Evolutionary conservation across 2,888 invertebrate species (phyloP).

Genomic region (Lottia scabra): DNA sequence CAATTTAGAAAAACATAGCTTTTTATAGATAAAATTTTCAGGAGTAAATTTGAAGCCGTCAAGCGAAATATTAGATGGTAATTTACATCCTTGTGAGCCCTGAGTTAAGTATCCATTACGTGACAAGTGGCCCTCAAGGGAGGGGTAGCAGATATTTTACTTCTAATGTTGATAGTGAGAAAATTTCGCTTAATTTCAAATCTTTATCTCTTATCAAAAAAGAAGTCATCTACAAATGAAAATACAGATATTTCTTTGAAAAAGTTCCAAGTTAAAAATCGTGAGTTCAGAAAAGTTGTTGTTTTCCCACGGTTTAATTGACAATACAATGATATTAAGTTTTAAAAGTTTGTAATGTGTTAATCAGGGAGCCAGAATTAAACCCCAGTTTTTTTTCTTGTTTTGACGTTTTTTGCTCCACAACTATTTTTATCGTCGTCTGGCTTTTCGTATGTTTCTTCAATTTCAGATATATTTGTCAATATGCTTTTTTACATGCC

Average conservation of each 20-base stretch:
- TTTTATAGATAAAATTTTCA: no score
- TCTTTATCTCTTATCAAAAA: no score
- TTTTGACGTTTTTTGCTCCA: no score
- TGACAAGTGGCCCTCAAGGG: slow-evolving; percentile 7
- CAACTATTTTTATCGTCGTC: not conserved
- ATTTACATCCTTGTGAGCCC: not conserved
- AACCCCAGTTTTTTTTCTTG: not conserved
- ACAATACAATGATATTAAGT: not conserved
- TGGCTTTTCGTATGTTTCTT: not conserved
- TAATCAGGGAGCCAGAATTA: not conserved
- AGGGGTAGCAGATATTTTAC: not conserved
- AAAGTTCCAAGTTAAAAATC: not conserved
- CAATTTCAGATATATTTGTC: not conserved
- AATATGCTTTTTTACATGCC: not conserved
- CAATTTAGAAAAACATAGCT: no score
- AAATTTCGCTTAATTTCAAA: no score
- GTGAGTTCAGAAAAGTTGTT: not conserved
- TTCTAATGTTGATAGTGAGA: no score
- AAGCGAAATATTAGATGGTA: not conserved
- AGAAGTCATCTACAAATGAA: no score
- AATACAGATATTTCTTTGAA: no score
- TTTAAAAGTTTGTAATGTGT: not conserved
- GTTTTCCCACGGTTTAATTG: slow-evolving; percentile 2
- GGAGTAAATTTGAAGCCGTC: not conserved
- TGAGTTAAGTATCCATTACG: slow-evolving; percentile 1